phyloP scores from a whole-genome alignment of 2,113 vertebrate genomes.

The Psilopogon haemacephalus region DNA sequence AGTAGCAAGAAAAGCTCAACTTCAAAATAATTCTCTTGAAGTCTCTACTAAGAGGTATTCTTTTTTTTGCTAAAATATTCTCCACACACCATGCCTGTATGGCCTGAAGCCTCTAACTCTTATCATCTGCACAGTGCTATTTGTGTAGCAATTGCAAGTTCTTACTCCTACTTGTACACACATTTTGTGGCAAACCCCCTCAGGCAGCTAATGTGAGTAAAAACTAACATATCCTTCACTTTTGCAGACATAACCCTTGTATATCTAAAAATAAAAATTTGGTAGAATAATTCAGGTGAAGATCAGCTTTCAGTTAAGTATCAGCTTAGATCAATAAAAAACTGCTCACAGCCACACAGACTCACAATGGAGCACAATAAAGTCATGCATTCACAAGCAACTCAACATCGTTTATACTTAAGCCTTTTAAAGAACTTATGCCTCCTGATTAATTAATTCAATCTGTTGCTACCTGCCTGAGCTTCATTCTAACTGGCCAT shows the following conservation, averaged over 20 bases:
- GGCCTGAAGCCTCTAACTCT: not conserved
- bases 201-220: not conserved
- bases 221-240: not conserved
- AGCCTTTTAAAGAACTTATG: not conserved
- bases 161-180: accelerated
- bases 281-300: not conserved
- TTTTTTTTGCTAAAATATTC: not conserved
- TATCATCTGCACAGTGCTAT: not conserved
- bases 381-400: not conserved
- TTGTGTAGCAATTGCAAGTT: not conserved
- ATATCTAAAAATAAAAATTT: not conserved
- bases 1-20: not conserved
- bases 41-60: not conserved
- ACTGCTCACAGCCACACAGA: not conserved
- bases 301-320: not conserved
- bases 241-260: not conserved
- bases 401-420: not conserved
- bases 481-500: not conserved
- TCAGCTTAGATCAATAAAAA: not conserved
- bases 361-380: not conserved
- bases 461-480: not conserved
- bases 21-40: not conserved
- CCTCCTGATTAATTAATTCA: not conserved
- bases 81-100: not conserved
- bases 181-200: not conserved